These are phyloP conservation scores for Cyphomyrus discorhynchus DNA, from an alignment of 2,113 vertebrate species.

Conservation along the genomic window DNA sequence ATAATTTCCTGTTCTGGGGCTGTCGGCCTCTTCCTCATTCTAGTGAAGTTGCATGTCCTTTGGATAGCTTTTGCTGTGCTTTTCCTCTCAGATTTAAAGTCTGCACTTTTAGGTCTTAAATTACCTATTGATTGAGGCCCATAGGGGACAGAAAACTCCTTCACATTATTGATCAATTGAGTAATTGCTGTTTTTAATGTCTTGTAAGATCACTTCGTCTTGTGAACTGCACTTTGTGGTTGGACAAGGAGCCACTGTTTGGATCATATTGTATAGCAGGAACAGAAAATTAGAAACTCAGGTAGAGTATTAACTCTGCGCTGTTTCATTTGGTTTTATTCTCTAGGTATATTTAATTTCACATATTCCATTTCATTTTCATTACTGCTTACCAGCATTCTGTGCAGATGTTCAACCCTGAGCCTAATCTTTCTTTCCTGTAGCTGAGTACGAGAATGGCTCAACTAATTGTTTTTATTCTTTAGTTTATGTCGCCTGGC, in stretches of 20 bases:
- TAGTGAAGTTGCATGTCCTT: not conserved
- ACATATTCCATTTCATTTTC: not conserved
- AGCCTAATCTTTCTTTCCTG: not conserved
- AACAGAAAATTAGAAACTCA: not conserved
- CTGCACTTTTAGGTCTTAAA: slow-evolving; percentile 11
- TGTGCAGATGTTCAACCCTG: not conserved
- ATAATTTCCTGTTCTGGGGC: not conserved
- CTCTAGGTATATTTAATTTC: not conserved
- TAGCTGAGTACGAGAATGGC: not conserved
- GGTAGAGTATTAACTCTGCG: not conserved
- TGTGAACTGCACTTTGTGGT: not conserved
- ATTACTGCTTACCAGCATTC: not conserved
- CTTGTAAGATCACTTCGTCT: slow-evolving; percentile 6
- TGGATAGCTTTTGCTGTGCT: not conserved
- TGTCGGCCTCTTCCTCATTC: not conserved
- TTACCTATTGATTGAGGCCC: slow-evolving; percentile 16
- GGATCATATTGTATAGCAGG: not conserved
- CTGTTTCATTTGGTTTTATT: not conserved
- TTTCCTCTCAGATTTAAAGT: slow-evolving; percentile 3
- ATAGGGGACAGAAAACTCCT: not conserved
- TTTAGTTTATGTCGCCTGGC: not conserved
- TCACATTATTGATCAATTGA: slow-evolving; percentile 7
- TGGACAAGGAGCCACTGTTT: not conserved
- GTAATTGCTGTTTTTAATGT: slow-evolving; percentile 19
- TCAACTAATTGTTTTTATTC: not conserved